These are phyloP conservation scores for Apocheima hispidaria DNA, from an alignment of 2,888 invertebrate genomes.

Conservation along the genomic window DNA sequence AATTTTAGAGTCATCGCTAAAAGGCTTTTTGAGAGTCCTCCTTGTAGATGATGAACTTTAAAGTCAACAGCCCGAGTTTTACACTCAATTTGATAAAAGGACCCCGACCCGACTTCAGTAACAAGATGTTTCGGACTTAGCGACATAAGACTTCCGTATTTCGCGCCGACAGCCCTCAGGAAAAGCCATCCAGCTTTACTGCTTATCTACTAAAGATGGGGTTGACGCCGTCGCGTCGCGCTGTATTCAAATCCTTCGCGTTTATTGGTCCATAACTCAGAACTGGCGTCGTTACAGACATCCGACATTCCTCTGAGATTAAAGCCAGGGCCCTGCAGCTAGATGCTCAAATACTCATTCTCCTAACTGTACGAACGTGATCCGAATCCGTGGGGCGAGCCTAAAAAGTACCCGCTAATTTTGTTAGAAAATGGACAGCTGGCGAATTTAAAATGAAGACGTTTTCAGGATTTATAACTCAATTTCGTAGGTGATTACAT, in stretches of 20 bases:
- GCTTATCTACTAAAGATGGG: slow-evolving; percentile 55
- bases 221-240: slow-evolving; percentile 65
- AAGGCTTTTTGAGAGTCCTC: slow-evolving; percentile 2
- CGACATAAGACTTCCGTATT: slow-evolving; percentile 25
- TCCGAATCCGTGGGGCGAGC: slow-evolving; percentile 54
- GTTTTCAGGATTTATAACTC: slow-evolving; percentile 63
- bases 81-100: slow-evolving; percentile 29
- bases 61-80: slow-evolving; percentile 23
- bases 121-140: slow-evolving; percentile 35
- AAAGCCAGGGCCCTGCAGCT: slow-evolving; percentile 63
- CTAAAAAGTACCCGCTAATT: slow-evolving; percentile 72
- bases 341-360: slow-evolving; percentile 55
- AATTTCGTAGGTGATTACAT: slow-evolving; percentile 58
- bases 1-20: not conserved
- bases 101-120: slow-evolving; percentile 31
- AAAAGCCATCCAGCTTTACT: slow-evolving; percentile 50
- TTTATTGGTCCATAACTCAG: slow-evolving; percentile 80
- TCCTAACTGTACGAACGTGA: slow-evolving; percentile 69
- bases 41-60: slow-evolving; percentile 17
- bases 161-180: slow-evolving; percentile 43
- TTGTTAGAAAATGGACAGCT: slow-evolving; percentile 59
- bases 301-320: slow-evolving; percentile 76
- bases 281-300: slow-evolving; percentile 68
- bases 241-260: slow-evolving; percentile 71
- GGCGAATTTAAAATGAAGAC: slow-evolving; percentile 63